Conservation (phyloP, 2,888 invertebrate species). For the Gymnoscelis rufifasciata region DNA sequence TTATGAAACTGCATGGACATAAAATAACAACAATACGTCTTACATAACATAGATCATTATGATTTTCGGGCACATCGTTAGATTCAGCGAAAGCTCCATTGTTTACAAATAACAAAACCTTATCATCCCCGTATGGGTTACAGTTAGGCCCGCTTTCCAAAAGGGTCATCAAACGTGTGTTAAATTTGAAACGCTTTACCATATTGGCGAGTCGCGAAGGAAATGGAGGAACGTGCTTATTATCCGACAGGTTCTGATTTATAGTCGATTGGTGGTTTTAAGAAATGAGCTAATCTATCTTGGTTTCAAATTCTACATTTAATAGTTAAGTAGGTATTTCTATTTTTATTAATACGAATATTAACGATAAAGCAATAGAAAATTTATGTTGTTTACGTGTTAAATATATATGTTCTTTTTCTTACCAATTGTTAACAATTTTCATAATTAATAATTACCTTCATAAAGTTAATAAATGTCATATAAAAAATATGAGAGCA, state of each 20-base stretch:
- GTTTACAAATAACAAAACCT: constrained; percentile 58
- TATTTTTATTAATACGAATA: no score
- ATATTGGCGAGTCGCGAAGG: constrained; percentile 61
- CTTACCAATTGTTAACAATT: no score
- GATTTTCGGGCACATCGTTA: constrained; percentile 5
- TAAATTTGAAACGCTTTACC: constrained; percentile 53
- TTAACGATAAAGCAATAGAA: no score
- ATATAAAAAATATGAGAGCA: no score
- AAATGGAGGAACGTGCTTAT: constrained; percentile 60
- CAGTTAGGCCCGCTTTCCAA: constrained; percentile 61
- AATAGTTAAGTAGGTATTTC: no score
- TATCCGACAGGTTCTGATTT: constrained; percentile 38
- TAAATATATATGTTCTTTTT: no score
- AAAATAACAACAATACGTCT: constrained; percentile 14
- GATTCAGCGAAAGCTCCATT: constrained; percentile 30
- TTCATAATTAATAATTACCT: no score
- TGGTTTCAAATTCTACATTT: no score
- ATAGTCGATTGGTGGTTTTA: constrained; percentile 39
- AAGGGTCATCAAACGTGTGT: constrained; percentile 53
- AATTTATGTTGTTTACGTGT: no score
- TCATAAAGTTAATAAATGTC: no score
- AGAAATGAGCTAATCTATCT: no score
- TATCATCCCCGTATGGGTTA: constrained; percentile 39
- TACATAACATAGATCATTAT: constrained; percentile 9
- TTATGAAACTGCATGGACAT: constrained; percentile 30